Base-by-base conservation (phyloP, 1,140 invertebrate species). In the Drosophila sucinea region DNA sequence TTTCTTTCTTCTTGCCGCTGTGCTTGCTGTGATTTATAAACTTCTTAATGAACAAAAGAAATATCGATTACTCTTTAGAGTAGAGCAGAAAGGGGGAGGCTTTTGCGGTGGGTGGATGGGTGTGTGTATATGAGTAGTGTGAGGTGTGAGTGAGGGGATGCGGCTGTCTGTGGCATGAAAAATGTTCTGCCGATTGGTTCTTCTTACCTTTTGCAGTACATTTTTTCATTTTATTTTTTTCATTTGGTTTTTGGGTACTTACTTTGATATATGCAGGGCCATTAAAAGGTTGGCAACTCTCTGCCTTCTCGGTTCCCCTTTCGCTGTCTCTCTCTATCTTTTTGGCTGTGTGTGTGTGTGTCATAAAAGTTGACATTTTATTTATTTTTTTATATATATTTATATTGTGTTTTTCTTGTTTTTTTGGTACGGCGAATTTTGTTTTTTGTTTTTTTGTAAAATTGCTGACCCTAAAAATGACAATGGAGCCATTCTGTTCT, bases 31-130 rank as follows among this genome's bases (percentile, higher is more conserved):
- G 82, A 86, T 86, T 86, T 86, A 86, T 86, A 77, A 87, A 86
- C 82, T 87, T 79, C 82, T 86, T 82, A 86, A 86, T 86, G 83
- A 87, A 86, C 79, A 86, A 86, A 87, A 79, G 83, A 86, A 86
- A 82, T 87, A 86, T 86, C 82, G 82, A 86, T 86, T 87, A 79
- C 41, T 61, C 55, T 61, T 51, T 51, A 51, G 44, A 51, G 44
- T 25, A 11, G 35, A 11, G 35, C 35, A 38, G 7, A 51, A 51
- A 3, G 23, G 23, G 17, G 41, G 7, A 51, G 7, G 2, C 3
- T 51, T 51, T 10, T 60, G 7, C 11, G 1, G 27, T 54, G 77
- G 58, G 60, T 60, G 62, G 61, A 68, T 35, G 8, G 7, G 33
- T 35, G 35, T 38, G 35, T 35, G 35, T 10, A 10, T n/a, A 77